Base-by-base conservation (phyloP, 2,797 vertebrate species). In the Chaetodon trifasciatus region DNA sequence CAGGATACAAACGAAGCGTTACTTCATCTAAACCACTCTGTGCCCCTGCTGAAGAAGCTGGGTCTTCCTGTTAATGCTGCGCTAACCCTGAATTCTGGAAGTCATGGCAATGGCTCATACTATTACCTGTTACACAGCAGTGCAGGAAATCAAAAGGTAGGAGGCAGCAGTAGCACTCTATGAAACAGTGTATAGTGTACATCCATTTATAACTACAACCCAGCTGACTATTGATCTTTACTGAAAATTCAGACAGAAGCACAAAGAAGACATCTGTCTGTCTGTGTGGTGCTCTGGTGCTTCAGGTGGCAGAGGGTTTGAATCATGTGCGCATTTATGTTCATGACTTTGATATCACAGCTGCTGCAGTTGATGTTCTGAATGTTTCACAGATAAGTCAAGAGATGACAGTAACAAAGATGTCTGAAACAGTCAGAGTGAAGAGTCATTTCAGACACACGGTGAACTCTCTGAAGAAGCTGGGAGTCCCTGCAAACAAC, bases 121-220 rank as follows among this genome's bases (percentile, higher is more conserved):
- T 93, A 74, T 82, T 90, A 90, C 52, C 65, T 83, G 2, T 76
- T 88, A 49, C 61, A 71, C 60, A 86, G 96, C 78, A 90, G 74
- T 19, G 78, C 94, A 76, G 94, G 94, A 28, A 90, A 52, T 82
- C 95, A 94, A 65, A 94, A 93, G 91, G 96, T 97, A 85, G 68
- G 67, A 61, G 66, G 61, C 56, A 49, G 15, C 24, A 56, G 28
- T 2, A 28, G 1, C 3, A 1, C 23, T 53, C 1, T 44, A 0
- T 44, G 17, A 50, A 35, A 28, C 37, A 2, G 58, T 40, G 35
- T 13, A 5, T 15, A 17, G 42, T 15, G 10, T 3, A 6, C 8
- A 8, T 61, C 1, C 4, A 19, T 23, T 53, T 32, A 23, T 66
- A 40, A 35, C 8, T 9, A 24, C 4, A 11, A 1, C 8, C 13